Percentiles rank a stretch among this genome's conserved stretches.
These are phyloP conservation scores for Cryptus armator DNA, from an alignment of 2,888 invertebrate species.

Conservation along the genomic window DNA sequence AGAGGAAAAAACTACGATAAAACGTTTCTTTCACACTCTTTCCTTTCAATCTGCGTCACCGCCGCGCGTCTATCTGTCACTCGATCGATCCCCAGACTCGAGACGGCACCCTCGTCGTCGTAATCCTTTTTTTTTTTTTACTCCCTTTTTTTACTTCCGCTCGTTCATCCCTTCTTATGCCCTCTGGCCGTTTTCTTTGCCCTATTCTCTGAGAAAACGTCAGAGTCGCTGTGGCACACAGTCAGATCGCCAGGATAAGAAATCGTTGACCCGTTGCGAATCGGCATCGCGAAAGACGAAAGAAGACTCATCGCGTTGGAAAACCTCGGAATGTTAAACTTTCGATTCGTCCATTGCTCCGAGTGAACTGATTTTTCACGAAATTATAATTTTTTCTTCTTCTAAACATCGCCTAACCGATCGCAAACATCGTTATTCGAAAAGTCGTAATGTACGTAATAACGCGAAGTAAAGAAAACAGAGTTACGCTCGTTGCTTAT, in stretches of 20 bases:
- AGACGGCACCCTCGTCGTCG: conserved; percentile 44
- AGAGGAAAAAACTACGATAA: conserved; percentile 54
- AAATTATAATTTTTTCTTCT: background rate
- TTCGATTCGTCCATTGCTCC: background rate
- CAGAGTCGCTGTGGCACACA: background rate
- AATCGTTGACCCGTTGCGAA: conserved; percentile 35
- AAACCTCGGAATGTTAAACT: background rate
- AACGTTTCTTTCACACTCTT: conserved; percentile 53
- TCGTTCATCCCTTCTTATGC: conserved; percentile 9
- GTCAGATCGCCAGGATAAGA: conserved; percentile 22
- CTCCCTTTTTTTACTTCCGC: conserved; percentile 57
- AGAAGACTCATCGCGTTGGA: background rate
- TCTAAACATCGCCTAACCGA: no score
- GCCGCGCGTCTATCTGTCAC: conserved; percentile 34
- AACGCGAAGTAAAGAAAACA: background rate
- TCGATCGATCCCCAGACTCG: conserved; percentile 60
- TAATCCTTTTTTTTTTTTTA: conserved; percentile 45
- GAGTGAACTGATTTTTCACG: background rate
- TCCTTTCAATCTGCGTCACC: conserved; percentile 61
- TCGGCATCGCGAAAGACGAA: background rate
- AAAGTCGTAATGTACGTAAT: no score
- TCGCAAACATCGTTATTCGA: no score
- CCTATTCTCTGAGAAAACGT: conserved; percentile 22
- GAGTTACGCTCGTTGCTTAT: background rate
- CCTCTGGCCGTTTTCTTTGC: conserved; percentile 36